These are phyloP conservation scores for Spodoptera littoralis DNA, from an alignment of 2,888 invertebrate species.

Conservation along the genomic window DNA sequence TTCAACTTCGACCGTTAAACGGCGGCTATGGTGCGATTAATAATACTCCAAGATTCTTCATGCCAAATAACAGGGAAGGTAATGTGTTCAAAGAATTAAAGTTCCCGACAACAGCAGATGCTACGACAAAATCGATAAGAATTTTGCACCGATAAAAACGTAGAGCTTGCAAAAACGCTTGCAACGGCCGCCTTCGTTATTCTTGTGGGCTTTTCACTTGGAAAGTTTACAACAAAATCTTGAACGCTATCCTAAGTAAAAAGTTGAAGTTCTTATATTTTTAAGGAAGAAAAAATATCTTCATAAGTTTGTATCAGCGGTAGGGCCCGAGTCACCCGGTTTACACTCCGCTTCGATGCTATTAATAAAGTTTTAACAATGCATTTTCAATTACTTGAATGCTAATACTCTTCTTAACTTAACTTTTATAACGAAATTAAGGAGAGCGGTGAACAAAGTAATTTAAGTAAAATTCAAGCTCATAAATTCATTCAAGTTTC, in stretches of 20 bases:
- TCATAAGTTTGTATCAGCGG: slow-evolving; percentile 55
- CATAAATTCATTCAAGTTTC: slow-evolving; percentile 13
- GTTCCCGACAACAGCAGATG: slow-evolving; percentile 46
- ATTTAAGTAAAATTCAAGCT: slow-evolving; percentile 14
- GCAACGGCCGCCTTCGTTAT: slow-evolving; percentile 67
- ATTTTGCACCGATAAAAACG: slow-evolving; percentile 53
- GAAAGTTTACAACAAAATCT: slow-evolving; percentile 73
- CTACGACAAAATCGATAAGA: slow-evolving; percentile 61
- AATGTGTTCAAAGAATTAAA: slow-evolving; percentile 51
- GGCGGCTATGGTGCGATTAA: slow-evolving; percentile 50
- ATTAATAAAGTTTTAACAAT: slow-evolving; percentile 67
- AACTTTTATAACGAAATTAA: slow-evolving; percentile 44
- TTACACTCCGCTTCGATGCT: slow-evolving; percentile 58
- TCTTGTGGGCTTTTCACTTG: slow-evolving; percentile 74
- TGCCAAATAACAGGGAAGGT: slow-evolving; percentile 39
- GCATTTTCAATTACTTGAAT: slow-evolving; percentile 71
- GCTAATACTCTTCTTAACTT: slow-evolving; percentile 42
- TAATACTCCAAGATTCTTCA: slow-evolving; percentile 47
- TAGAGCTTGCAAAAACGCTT: slow-evolving; percentile 62
- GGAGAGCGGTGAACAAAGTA: slow-evolving; percentile 25
- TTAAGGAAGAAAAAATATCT: slow-evolving; percentile 50
- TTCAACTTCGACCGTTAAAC: slow-evolving; percentile 62
- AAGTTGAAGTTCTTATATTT: slow-evolving; percentile 64
- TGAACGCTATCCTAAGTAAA: slow-evolving; percentile 67
- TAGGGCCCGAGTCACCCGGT: slow-evolving; percentile 48